Conservation (phyloP, 2,888 invertebrate species). For the Liodrosophila aerea region DNA sequence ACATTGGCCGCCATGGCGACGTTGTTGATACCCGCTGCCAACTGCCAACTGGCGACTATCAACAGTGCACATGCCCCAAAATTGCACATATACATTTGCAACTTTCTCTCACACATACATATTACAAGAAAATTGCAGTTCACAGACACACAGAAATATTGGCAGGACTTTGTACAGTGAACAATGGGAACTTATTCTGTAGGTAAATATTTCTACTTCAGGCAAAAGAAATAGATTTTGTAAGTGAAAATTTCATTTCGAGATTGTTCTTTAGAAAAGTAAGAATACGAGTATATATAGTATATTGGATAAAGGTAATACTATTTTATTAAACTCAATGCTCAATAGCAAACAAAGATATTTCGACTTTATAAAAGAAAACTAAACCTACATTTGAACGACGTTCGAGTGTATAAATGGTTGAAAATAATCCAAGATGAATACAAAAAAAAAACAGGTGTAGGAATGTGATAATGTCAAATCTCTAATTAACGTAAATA, state of each 20-base stretch:
- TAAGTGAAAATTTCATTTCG: not conserved
- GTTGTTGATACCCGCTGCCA: conserved; percentile 3
- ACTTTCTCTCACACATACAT: conserved; percentile 7
- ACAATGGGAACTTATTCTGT: conserved; percentile 10
- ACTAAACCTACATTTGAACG: too few relatives aligned
- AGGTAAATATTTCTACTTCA: conserved; percentile 7
- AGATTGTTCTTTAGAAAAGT: too few relatives aligned
- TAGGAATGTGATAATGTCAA: too few relatives aligned
- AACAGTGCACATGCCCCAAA: conserved; percentile 52
- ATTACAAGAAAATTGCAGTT: not conserved
- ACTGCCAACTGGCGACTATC: conserved; percentile 16
- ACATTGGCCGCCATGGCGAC: conserved; percentile 66
- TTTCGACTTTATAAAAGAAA: too few relatives aligned
- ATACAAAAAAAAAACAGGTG: too few relatives aligned
- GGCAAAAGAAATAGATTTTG: conserved; percentile 4
- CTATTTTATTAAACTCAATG: too few relatives aligned
- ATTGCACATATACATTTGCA: conserved; percentile 14
- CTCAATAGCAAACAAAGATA: too few relatives aligned
- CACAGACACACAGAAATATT: not conserved
- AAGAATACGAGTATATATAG: too few relatives aligned
- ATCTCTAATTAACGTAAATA: too few relatives aligned
- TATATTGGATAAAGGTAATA: too few relatives aligned
- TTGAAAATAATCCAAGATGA: too few relatives aligned
- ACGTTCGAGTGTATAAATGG: too few relatives aligned
- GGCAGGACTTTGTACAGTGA: conserved; percentile 17